Conservation (phyloP, 2,797 vertebrate genomes). For the Yasuhikotakia modesta region DNA sequence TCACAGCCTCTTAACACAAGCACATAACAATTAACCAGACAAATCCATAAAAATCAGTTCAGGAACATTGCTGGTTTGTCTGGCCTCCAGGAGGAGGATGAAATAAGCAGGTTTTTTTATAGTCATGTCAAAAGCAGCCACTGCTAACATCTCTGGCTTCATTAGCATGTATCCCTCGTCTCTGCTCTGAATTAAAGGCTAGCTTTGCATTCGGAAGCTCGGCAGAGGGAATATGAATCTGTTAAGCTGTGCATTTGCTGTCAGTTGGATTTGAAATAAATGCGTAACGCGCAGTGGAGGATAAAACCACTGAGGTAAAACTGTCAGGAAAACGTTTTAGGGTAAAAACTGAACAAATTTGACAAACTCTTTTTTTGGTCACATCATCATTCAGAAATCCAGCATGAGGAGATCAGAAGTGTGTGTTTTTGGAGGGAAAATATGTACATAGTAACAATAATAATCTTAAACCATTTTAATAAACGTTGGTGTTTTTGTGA, state of each 20-base stretch:
- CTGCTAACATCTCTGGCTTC: slow-evolving; percentile 5
- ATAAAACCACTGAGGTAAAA: slow-evolving; percentile 11
- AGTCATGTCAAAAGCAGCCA: slow-evolving; percentile 12
- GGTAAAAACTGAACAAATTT: slow-evolving; percentile 16
- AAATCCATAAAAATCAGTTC: slow-evolving; percentile 26
- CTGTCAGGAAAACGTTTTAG: slow-evolving; percentile 7
- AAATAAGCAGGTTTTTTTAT: slow-evolving; percentile 10
- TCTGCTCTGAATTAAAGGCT: slow-evolving; percentile 29
- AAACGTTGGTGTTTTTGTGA: too few relatives aligned
- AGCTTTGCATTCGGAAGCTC: slow-evolving; percentile 23
- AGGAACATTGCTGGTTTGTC: background rate
- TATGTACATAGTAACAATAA: too few relatives aligned
- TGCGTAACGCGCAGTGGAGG: background rate
- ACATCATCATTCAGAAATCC: slow-evolving; percentile 2
- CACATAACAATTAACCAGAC: slow-evolving; percentile 36
- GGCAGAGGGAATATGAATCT: slow-evolving; percentile 19
- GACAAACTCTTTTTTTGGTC: slow-evolving; percentile 5
- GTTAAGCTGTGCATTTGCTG: slow-evolving; percentile 28
- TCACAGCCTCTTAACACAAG: slow-evolving; percentile 26
- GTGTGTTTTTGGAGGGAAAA: too few relatives aligned
- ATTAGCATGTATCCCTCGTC: slow-evolving; percentile 26
- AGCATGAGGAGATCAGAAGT: too few relatives aligned
- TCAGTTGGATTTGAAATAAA: slow-evolving; percentile 43
- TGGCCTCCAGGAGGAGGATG: background rate
- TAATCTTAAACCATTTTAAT: too few relatives aligned